These are phyloP conservation scores for Antitype chi DNA, from an alignment of 2,888 invertebrate species.

Conservation along the genomic window DNA sequence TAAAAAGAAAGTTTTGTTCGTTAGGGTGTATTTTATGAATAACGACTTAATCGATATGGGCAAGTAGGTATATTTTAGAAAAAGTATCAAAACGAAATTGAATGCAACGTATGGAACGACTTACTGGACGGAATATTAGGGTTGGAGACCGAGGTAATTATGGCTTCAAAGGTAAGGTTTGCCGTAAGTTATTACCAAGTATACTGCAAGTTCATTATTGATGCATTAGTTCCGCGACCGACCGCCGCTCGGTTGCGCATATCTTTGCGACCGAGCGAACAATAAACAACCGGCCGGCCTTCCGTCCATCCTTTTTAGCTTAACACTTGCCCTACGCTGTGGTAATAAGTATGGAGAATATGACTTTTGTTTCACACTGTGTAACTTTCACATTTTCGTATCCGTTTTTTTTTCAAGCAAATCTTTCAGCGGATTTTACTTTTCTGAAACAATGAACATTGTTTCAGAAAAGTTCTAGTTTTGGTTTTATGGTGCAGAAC, in stretches of 20 bases:
- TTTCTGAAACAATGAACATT: background rate
- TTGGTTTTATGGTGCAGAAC: background rate
- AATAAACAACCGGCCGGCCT: constrained; percentile 55
- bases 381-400: constrained; percentile 9
- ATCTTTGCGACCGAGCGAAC: constrained; percentile 69
- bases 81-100: background rate
- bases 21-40: background rate
- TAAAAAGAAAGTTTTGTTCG: constrained; percentile 22
- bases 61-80: background rate
- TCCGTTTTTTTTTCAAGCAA: background rate
- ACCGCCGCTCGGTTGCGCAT: constrained; percentile 67
- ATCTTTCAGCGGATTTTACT: background rate
- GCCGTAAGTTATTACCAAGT: constrained; percentile 48
- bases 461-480: background rate
- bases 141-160: constrained; percentile 41
- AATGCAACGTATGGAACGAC: constrained; percentile 5
- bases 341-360: constrained; percentile 15
- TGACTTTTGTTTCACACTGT: constrained; percentile 13
- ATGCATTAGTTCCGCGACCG: constrained; percentile 76
- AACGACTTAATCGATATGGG: constrained; percentile 20
- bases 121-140: constrained; percentile 5
- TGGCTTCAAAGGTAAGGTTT: constrained; percentile 46
- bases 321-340: constrained; percentile 20
- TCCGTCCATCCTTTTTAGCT: constrained; percentile 58
- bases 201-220: constrained; percentile 73